A percentile compares a stretch with the other conserved stretches of the same genome.
phyloP scores from a whole-genome alignment of 2,888 invertebrate genomes.

The Serripes groenlandicus region DNA sequence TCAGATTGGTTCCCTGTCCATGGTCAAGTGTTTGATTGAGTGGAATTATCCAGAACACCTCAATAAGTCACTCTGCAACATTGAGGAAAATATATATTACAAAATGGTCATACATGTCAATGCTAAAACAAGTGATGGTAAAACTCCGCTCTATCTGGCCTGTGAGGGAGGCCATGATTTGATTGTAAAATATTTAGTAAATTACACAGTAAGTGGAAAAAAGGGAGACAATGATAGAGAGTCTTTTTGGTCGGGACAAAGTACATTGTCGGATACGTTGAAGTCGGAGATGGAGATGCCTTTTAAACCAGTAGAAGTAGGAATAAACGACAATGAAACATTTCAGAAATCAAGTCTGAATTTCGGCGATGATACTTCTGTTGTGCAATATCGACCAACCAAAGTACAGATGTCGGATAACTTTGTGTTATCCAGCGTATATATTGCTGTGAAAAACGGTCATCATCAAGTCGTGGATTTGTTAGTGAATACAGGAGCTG shows the following conservation, averaged over 20 bases:
- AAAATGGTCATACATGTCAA: conserved; percentile 91
- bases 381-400: conserved; percentile 23
- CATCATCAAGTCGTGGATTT: conserved; percentile 91
- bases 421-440: conserved; percentile 75
- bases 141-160: conserved; percentile 95
- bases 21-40: conserved; percentile 92
- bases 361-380: background rate
- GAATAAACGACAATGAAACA: background rate
- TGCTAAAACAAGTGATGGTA: conserved; percentile 90
- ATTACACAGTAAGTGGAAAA: conserved; percentile 58
- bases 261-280: conserved; percentile 1
- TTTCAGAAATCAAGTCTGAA: background rate
- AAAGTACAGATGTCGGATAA: background rate
- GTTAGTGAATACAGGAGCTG: conserved; percentile 92
- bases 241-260: conserved; percentile 10
- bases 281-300: background rate
- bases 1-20: conserved; percentile 93
- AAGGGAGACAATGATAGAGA: conserved; percentile 11
- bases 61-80: conserved; percentile 89
- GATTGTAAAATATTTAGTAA: conserved; percentile 72
- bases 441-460: conserved; percentile 77
- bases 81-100: conserved; percentile 88
- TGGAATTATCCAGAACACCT: conserved; percentile 93
- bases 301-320: conserved; percentile 4
- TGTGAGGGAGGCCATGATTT: conserved; percentile 88